Percentiles rank a stretch among this genome's conserved stretches.
These are phyloP conservation scores for Lasioglossum albipes DNA, from an alignment of 1,140 invertebrate genomes.

Conservation along the genomic window DNA sequence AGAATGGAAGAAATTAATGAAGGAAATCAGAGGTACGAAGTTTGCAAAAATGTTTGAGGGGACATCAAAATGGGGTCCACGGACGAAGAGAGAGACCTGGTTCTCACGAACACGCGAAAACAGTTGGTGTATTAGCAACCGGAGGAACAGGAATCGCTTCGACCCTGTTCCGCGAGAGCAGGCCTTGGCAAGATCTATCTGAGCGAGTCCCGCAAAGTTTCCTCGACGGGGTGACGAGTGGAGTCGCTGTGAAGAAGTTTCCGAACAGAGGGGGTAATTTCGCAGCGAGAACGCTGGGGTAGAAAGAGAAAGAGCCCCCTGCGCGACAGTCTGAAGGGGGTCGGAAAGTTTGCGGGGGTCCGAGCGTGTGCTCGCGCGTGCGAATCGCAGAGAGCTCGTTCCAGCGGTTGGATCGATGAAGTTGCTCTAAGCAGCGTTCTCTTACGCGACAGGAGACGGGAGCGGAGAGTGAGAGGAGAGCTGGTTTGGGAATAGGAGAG, in stretches of 20 bases:
- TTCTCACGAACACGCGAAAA: background rate
- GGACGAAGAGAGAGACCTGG: background rate
- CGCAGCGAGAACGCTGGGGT: background rate
- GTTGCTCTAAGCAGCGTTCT: too few relatives aligned
- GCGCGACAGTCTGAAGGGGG: slow-evolving; percentile 16
- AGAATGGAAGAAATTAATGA: too few relatives aligned
- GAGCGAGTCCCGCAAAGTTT: slow-evolving; percentile 13
- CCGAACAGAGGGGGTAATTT: slow-evolving; percentile 47
- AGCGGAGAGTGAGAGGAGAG: background rate
- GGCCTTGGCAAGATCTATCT: slow-evolving; percentile 40
- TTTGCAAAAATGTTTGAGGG: too few relatives aligned
- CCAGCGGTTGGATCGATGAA: slow-evolving; percentile 38
- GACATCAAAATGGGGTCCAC: too few relatives aligned
- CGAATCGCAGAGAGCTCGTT: slow-evolving; percentile 31
- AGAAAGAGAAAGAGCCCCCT: background rate
- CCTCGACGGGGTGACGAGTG: background rate
- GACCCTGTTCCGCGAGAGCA: background rate
- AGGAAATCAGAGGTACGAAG: too few relatives aligned
- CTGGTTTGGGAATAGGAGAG: slow-evolving; percentile 19
- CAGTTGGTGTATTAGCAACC: background rate
- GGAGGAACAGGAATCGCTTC: slow-evolving; percentile 1
- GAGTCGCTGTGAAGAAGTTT: slow-evolving; percentile 19
- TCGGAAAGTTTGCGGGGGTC: too few relatives aligned
- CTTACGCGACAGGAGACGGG: too few relatives aligned
- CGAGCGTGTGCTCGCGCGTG: slow-evolving; percentile 47